Evolutionary conservation across 2,113 vertebrate species (phyloP).

Genomic region (Isurus oxyrinchus): DNA sequence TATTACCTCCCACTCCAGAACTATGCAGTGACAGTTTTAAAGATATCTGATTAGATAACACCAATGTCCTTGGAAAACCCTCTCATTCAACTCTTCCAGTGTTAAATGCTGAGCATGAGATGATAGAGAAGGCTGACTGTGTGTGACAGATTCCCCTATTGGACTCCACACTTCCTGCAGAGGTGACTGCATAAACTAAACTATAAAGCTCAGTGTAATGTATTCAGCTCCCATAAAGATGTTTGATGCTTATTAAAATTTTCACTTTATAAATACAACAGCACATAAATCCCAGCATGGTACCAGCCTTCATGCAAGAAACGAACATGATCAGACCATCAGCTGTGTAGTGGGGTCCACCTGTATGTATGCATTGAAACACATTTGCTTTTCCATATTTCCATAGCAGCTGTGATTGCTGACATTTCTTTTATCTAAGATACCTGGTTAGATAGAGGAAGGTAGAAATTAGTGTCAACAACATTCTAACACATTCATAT

Average conservation of each 20-base stretch:
- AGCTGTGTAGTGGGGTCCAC: not conserved
- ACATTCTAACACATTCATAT: not conserved
- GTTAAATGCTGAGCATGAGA: not conserved
- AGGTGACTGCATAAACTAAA: not conserved
- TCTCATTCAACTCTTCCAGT: not conserved
- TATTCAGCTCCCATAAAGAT: not conserved
- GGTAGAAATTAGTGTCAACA: not conserved
- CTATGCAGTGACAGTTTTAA: conserved; percentile 21
- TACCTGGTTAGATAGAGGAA: not conserved
- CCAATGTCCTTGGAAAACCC: not conserved
- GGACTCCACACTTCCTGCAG: not conserved
- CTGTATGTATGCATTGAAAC: not conserved
- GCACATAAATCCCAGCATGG: not conserved
- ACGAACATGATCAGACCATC: not conserved
- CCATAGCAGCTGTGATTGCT: not conserved
- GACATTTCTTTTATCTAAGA: not conserved
- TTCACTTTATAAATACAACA: not conserved
- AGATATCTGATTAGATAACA: conserved; percentile 3
- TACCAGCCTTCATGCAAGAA: not conserved
- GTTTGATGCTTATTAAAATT: not conserved
- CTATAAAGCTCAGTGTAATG: not conserved
- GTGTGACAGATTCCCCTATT: not conserved
- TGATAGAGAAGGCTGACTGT: not conserved
- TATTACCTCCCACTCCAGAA: conserved; percentile 4
- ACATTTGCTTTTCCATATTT: not conserved